phyloP scores from a whole-genome alignment of 2,797 vertebrate genomes.

The Cetoscarus ocellatus region DNA sequence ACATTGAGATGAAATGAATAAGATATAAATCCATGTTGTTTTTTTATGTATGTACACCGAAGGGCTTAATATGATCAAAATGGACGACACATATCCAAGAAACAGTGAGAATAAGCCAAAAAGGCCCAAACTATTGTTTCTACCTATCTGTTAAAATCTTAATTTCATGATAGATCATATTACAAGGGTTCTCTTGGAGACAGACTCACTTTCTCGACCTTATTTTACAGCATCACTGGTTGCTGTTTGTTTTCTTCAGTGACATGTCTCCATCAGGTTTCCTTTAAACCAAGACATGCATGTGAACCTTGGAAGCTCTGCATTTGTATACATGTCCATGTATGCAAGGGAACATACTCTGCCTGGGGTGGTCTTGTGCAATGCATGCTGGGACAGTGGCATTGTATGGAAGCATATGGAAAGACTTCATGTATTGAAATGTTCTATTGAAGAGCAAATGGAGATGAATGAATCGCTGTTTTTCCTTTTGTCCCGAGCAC shows the following conservation, averaged over 20 bases:
- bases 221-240: too few species aligned
- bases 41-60: too few species aligned
- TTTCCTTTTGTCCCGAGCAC: not conserved
- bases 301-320: conserved; percentile 9
- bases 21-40: too few species aligned
- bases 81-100: too few species aligned
- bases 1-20: too few species aligned
- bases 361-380: conserved; percentile 1
- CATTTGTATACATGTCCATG: not conserved
- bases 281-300: conserved; percentile 2
- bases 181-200: too few species aligned
- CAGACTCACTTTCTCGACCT: too few species aligned
- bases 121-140: too few species aligned
- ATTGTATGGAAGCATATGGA: conserved; percentile 7
- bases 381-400: conserved; percentile 28
- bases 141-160: too few species aligned
- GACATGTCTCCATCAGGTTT: not conserved
- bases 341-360: conserved; percentile 3
- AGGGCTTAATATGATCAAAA: too few species aligned
- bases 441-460: not conserved
- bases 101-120: too few species aligned
- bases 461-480: not conserved
- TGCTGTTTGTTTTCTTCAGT: not conserved
- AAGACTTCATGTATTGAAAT: conserved; percentile 3
- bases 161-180: too few species aligned